Percentiles rank a stretch among this genome's conserved stretches.
Conservation (phyloP, 92 coral and sea anemone genomes). For the Phenganax stokvisi region DNA sequence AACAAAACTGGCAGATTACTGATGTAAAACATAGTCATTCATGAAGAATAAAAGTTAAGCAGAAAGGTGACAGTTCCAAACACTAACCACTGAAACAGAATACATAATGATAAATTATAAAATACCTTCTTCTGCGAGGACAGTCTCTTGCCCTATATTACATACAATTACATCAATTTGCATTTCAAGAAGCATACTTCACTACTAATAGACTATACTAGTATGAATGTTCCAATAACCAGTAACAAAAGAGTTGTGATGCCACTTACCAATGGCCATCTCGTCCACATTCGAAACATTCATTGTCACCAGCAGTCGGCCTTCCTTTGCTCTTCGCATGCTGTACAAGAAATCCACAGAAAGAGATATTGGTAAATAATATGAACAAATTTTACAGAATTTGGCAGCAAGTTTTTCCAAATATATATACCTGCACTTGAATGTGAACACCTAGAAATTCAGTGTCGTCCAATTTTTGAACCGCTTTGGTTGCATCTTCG, state of each 20-base stretch:
- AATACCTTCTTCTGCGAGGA: conserved; percentile 66
- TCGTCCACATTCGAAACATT: conserved; percentile 86
- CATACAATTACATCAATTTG: background rate
- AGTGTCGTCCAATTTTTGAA: conserved; percentile 70
- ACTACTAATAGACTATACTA: background rate
- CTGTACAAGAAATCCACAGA: conserved; percentile 41
- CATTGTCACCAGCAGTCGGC: conserved; percentile 77
- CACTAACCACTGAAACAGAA: background rate
- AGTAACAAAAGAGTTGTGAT: no score
- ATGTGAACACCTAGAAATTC: conserved; percentile 90
- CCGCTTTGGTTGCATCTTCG: conserved; percentile 67
- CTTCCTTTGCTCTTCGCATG: conserved; percentile 88
- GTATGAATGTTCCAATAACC: background rate
- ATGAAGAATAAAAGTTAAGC: no score
- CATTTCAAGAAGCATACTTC: background rate
- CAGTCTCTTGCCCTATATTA: conserved; percentile 88
- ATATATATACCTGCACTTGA: conserved; percentile 76
- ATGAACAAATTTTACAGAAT: background rate
- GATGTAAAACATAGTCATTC: no score
- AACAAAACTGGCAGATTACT: no score
- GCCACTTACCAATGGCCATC: conserved; percentile 80
- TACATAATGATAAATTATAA: background rate
- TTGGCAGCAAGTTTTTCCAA: background rate
- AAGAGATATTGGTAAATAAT: background rate
- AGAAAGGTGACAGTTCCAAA: background rate